A percentile compares a stretch with the other conserved stretches of the same genome.
Evolutionary conservation across 2,113 vertebrate species (phyloP).

Genomic region (Puffinus mauretanicus): DNA sequence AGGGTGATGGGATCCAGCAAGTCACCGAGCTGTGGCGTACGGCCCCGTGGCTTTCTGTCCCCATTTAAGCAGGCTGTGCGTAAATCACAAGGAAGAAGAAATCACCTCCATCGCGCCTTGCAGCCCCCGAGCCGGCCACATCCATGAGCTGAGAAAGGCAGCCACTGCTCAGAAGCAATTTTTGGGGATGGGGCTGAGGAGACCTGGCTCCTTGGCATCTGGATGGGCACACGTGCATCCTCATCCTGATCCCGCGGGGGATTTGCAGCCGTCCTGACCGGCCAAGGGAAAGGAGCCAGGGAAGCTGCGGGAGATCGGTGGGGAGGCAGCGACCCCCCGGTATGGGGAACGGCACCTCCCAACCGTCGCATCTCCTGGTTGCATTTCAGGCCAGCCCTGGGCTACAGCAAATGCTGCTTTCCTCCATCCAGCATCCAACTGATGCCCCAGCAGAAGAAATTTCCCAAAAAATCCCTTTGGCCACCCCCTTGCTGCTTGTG

Average conservation of each 20-base stretch:
- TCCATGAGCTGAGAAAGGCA: not conserved
- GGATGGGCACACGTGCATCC: rapidly evolving
- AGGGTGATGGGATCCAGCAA: not conserved
- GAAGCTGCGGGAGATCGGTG: not conserved
- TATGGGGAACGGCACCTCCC: rapidly evolving
- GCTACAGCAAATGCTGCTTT: not conserved
- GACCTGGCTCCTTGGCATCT: not conserved
- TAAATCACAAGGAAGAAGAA: not conserved
- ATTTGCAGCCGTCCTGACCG: not conserved
- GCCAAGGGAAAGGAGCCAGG: not conserved
- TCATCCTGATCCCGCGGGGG: not conserved
- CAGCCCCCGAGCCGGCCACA: not conserved
- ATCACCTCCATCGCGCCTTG: rapidly evolving
- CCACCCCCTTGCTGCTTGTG: not conserved
- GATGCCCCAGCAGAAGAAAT: not conserved
- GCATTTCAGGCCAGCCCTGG: not conserved
- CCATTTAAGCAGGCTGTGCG: not conserved
- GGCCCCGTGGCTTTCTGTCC: not conserved
- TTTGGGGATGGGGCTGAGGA: not conserved
- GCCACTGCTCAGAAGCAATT: not conserved
- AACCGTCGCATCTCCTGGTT: not conserved
- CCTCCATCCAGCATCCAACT: not conserved
- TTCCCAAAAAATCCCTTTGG: not conserved
- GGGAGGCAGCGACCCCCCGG: not conserved
- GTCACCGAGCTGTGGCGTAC: rapidly evolving